These are phyloP conservation scores for Clavelina lepadiformis DNA, from an alignment of 23 tunicate genomes.

Conservation along the genomic window DNA sequence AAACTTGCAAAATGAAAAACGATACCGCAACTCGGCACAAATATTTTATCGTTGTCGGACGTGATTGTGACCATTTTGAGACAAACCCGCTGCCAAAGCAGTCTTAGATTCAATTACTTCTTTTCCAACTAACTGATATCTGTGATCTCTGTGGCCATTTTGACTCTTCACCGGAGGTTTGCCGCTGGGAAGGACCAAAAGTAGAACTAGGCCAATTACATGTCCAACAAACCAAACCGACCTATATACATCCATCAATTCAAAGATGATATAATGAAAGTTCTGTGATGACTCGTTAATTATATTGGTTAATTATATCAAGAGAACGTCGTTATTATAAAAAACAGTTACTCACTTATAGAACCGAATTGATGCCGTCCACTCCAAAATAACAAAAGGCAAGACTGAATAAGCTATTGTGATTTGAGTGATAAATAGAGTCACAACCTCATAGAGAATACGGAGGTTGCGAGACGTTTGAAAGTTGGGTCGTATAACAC, in stretches of 20 bases:
- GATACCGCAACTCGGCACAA: no score
- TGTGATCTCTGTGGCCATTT: no score
- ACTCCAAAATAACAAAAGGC: conserved; percentile 76
- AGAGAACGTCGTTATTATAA: not conserved
- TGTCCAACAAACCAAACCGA: conserved; percentile 21
- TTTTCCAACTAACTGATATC: no score
- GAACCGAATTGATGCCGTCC: conserved; percentile 50
- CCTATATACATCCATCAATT: not conserved
- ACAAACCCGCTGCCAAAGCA: no score
- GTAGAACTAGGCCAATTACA: conserved; percentile 2
- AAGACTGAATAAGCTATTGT: conserved; percentile 46
- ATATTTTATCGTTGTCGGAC: not conserved
- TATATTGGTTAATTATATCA: conserved; percentile 2
- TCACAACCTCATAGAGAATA: conserved; percentile 36
- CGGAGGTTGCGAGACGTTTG: conserved; percentile 10
- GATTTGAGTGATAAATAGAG: conserved; percentile 47
- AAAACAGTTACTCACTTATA: conserved; percentile 52
- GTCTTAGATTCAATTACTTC: no score
- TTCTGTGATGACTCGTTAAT: no score
- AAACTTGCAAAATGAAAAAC: no score
- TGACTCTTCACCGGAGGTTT: not conserved
- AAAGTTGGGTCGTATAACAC: conserved; percentile 40
- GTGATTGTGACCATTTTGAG: not conserved
- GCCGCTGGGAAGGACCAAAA: not conserved
- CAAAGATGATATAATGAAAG: no score